A percentile compares a stretch with the other conserved stretches of the same genome.
Evolutionary conservation across 1,140 invertebrate genomes (phyloP).

Genomic region (Penaeus vannamei): DNA sequence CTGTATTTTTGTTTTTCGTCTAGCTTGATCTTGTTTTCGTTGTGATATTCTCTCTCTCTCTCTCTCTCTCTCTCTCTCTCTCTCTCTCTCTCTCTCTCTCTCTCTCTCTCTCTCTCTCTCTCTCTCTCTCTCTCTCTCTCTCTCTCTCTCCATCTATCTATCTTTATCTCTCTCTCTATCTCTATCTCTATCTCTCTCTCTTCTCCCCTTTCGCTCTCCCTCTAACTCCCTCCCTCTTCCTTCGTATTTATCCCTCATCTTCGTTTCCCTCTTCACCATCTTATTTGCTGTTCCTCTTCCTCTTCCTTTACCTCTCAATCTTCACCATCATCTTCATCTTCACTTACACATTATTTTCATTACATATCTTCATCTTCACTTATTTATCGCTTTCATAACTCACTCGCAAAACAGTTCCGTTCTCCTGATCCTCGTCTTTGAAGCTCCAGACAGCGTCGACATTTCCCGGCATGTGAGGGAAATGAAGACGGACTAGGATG

Average conservation of each 20-base stretch:
- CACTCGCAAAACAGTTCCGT: no score
- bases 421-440: no score
- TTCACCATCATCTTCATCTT: background rate
- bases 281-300: background rate
- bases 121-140: background rate
- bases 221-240: background rate
- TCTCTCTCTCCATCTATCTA: background rate
- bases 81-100: constrained; percentile 10
- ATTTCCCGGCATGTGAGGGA: no score
- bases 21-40: no score
- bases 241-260: background rate
- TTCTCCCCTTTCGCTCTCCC: background rate
- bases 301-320: background rate
- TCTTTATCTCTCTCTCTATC: background rate
- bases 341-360: background rate
- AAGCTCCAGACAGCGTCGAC: no score
- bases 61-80: constrained; percentile 35
- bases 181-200: background rate
- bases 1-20: background rate
- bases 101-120: constrained; percentile 8
- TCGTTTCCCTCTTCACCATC: background rate
- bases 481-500: no score
- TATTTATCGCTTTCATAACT: no score
- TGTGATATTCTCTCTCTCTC: constrained; percentile 14
- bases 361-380: no score